phyloP scores from a whole-genome alignment of 2,113 vertebrate genomes.

The Hipposideros armiger region DNA sequence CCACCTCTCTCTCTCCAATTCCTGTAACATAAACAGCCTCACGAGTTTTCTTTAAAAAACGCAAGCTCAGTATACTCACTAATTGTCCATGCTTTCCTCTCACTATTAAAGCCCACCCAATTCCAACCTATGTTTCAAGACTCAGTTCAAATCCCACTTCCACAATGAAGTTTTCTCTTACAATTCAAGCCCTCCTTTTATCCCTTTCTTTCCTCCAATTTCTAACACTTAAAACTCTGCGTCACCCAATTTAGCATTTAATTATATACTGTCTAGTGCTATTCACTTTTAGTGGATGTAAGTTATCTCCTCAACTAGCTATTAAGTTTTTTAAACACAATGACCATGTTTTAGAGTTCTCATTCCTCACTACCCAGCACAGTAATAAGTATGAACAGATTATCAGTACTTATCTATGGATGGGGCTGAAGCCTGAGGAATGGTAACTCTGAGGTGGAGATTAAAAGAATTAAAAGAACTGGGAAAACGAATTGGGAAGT shows the following conservation, averaged over 20 bases:
- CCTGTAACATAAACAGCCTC: neutral
- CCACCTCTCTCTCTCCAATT: neutral
- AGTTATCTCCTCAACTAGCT: constrained; percentile 63
- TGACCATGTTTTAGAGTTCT: neutral
- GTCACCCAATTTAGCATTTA: constrained; percentile 56
- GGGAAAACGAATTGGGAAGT: neutral
- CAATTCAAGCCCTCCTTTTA: constrained; percentile 29
- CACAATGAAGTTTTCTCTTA: constrained; percentile 55
- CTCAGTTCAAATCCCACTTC: constrained; percentile 35
- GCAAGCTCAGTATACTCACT: neutral
- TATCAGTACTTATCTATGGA: neutral
- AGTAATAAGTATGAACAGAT: neutral
- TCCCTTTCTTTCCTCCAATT: constrained; percentile 48
- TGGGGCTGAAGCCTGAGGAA: neutral
- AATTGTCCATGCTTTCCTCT: neutral
- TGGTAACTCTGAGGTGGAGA: neutral
- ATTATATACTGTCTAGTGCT: constrained; percentile 58
- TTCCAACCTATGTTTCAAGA: constrained; percentile 44
- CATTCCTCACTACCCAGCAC: neutral
- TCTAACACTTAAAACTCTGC: constrained; percentile 52
- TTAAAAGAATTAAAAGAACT: neutral
- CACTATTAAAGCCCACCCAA: neutral
- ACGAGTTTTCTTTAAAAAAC: neutral
- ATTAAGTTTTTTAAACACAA: constrained; percentile 58
- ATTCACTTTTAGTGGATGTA: constrained; percentile 21